A percentile compares a stretch with the other conserved stretches of the same genome.
Conservation (phyloP, 1,140 invertebrate species). For the Tribolium castaneum region DNA sequence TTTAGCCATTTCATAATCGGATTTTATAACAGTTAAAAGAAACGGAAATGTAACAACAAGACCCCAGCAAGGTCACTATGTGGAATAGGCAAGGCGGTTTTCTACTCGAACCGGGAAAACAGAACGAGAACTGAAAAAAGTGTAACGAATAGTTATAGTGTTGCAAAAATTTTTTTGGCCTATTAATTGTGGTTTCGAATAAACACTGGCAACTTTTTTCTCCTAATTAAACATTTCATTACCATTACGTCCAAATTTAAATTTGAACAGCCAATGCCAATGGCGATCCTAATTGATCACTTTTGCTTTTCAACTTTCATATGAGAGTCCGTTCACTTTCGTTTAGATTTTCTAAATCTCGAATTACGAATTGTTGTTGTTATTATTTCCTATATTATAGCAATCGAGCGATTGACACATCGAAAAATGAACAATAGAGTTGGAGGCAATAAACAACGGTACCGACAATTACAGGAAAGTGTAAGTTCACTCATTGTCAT, state of each 20-base stretch:
- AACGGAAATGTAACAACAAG: constrained; percentile 35
- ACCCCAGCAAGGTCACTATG: constrained; percentile 18
- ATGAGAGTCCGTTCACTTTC: constrained; percentile 19
- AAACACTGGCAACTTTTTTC: neutral
- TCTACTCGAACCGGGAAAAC: neutral
- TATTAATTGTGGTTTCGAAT: neutral
- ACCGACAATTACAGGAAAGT: constrained; percentile 4
- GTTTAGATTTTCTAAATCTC: constrained; percentile 11
- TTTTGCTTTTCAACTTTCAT: constrained; percentile 34
- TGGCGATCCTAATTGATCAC: constrained; percentile 32
- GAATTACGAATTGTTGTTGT: neutral
- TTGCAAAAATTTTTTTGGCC: neutral
- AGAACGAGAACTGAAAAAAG: neutral
- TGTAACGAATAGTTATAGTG: neutral
- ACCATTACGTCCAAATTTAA: neutral
- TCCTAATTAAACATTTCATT: constrained; percentile 15
- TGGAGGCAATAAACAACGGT: neutral
- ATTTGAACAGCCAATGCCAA: constrained; percentile 27
- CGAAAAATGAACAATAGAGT: constrained; percentile 1
- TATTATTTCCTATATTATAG: constrained; percentile 1
- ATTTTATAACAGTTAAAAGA: constrained; percentile 35
- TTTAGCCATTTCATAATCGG: constrained; percentile 29
- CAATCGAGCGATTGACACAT: neutral
- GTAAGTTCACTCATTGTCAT: constrained; percentile 37
- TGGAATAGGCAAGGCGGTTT: constrained; percentile 22